Base-by-base conservation (phyloP, 2,888 invertebrate genomes). In the Eremobia ochroleuca region DNA sequence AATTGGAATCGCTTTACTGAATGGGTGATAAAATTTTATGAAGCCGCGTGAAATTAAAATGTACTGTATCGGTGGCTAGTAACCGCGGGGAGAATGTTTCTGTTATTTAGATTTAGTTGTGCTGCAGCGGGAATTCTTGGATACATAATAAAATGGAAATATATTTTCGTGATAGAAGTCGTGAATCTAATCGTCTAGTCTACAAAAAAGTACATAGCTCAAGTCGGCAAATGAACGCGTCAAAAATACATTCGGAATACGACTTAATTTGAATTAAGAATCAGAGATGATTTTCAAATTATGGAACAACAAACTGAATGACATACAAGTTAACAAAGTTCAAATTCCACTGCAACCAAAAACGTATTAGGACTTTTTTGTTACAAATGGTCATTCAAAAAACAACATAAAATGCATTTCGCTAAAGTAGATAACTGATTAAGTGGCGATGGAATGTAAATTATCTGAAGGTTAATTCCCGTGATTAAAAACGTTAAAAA, bases 1-100 rank as follows among this genome's bases (percentile, higher is more conserved):
- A 93, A 95, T 94, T 94, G 93, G 93, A 92, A 94, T 92, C 86
- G 88, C 85, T 90, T 81, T 89, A 88, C 86, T 81, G 85, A 88
- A 88, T 87, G 83, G 82, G 86, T 81, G 85, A 88, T 91, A 86
- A 88, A 90, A 88, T 86, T 90, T 90, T 85, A 87, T 86, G 85
- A 62, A 77, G 64, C 72, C 34, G 64, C 66, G 77, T 67, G 61
- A 73, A 79, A 87, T 89, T 85, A 82, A 88, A 84, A 88, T 31
- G 71, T 74, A 84, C 70, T 62, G 66, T 81, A 79, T 80, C 52
- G 75, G 71, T 72, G 43, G 73, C 61, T 31, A 46, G 6, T 72
- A 13, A 62, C 37, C 40, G 49, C 43, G 18, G 46, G 15, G 25
- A 64, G 18, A 31, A 4, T 13, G 64, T 67, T 71, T 74, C 31